phyloP scores from a whole-genome alignment of 2,888 invertebrate species.

The Drosophila recens region DNA sequence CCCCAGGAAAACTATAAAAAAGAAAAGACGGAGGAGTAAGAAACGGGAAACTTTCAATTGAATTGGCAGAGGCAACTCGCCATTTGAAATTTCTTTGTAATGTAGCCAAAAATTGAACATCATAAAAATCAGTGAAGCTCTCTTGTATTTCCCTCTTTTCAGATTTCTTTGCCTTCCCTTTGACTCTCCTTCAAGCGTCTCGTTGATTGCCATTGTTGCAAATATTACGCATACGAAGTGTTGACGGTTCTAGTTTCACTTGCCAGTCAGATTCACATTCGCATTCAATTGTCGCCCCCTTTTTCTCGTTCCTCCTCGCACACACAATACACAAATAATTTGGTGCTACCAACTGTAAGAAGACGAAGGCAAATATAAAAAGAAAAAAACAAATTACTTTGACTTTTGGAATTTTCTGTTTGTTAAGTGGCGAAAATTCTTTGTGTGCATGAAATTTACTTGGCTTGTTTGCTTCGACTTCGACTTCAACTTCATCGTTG shows the following conservation, averaged over 20 bases:
- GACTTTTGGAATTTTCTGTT: conserved; percentile 65
- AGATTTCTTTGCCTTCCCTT: background rate
- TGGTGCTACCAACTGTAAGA: conserved; percentile 5
- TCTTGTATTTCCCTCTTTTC: background rate
- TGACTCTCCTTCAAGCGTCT: background rate
- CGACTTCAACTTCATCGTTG: conserved; percentile 3
- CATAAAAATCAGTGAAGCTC: conserved; percentile 57
- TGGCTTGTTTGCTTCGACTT: conserved; percentile 35
- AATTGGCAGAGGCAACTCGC: conserved; percentile 41
- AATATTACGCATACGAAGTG: conserved; percentile 63
- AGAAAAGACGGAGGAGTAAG: background rate
- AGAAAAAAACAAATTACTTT: conserved; percentile 54
- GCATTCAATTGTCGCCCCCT: conserved; percentile 32
- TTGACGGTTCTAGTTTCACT: conserved; percentile 43
- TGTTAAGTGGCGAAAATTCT: conserved; percentile 60
- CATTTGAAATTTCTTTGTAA: conserved; percentile 43
- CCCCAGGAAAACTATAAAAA: conserved; percentile 21
- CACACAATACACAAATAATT: conserved; percentile 43
- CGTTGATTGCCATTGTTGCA: conserved; percentile 61
- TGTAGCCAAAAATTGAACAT: conserved; percentile 45
- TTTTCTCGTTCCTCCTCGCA: no score
- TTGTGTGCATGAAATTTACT: conserved; percentile 53
- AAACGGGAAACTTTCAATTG: conserved; percentile 53
- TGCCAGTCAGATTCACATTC: conserved; percentile 31
- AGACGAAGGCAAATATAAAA: conserved; percentile 20